A percentile compares a stretch with the other conserved stretches of the same genome.
Evolutionary conservation across 2,797 vertebrate species (phyloP).

Genomic region (Acanthopagrus latus): DNA sequence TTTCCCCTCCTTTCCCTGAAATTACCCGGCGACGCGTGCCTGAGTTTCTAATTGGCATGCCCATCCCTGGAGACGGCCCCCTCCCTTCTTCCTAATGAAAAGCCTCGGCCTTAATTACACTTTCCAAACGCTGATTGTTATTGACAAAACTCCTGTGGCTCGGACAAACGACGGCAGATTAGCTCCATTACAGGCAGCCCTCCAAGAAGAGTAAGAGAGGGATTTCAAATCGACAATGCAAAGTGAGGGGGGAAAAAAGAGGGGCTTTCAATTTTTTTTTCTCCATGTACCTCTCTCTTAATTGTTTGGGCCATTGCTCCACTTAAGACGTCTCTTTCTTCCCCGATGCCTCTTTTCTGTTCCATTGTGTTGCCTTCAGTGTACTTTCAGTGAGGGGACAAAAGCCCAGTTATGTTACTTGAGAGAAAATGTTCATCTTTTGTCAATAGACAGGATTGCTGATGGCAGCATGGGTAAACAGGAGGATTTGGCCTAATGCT

Average conservation of each 20-base stretch:
- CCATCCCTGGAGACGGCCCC: constrained; percentile 88
- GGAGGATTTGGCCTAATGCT: constrained; percentile 84
- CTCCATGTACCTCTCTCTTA: constrained; percentile 82
- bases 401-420: constrained; percentile 84
- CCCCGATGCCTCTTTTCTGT: constrained; percentile 71
- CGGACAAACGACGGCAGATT: constrained; percentile 91
- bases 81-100: constrained; percentile 91
- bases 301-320: constrained; percentile 84
- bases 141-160: constrained; percentile 93
- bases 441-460: constrained; percentile 84
- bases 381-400: constrained; percentile 78
- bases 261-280: constrained; percentile 75
- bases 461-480: constrained; percentile 85
- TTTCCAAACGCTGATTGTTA: constrained; percentile 93
- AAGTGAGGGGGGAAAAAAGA: constrained; percentile 72
- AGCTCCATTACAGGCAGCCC: constrained; percentile 91
- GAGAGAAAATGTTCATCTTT: constrained; percentile 85
- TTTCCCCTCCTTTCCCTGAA: constrained; percentile 87
- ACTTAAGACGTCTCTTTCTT: constrained; percentile 83
- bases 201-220: constrained; percentile 87
- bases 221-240: constrained; percentile 86
- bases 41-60: constrained; percentile 91
- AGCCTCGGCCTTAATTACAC: constrained; percentile 93
- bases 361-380: constrained; percentile 77
- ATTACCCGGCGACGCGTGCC: constrained; percentile 91